Evolutionary conservation across 2,113 vertebrate species (phyloP).

Genomic region (Notiomystis cincta): DNA sequence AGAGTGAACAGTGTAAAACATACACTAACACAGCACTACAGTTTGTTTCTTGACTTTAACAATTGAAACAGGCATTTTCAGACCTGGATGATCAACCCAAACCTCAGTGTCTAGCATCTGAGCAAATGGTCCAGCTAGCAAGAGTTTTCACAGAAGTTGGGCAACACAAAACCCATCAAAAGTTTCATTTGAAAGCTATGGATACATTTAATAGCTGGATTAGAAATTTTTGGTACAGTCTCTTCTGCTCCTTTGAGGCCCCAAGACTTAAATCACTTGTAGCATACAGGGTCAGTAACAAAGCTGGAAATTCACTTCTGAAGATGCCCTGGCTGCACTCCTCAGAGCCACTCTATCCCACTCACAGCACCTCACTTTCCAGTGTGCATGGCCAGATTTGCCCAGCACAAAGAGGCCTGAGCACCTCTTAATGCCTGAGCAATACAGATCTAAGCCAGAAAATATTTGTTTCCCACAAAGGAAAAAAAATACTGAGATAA

Average conservation of each 20-base stretch:
- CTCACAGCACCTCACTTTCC: neutral
- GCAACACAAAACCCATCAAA: neutral
- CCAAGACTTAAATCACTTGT: neutral
- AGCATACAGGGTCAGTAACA: neutral
- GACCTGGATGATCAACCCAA: neutral
- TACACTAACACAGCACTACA: neutral
- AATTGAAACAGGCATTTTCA: neutral
- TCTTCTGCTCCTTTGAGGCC: neutral
- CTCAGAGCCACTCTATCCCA: neutral
- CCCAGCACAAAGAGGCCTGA: neutral
- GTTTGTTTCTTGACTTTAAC: neutral
- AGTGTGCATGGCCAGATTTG: neutral
- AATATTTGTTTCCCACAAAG: neutral
- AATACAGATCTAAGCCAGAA: neutral
- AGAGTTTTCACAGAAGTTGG: neutral
- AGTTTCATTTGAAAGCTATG: neutral
- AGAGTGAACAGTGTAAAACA: neutral
- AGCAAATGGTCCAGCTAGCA: neutral
- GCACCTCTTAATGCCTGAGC: neutral
- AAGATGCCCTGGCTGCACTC: neutral
- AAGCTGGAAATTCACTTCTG: neutral
- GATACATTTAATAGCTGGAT: neutral
- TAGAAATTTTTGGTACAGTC: neutral
- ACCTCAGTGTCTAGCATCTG: neutral
- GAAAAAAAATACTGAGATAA: neutral